A percentile compares a stretch with the other conserved stretches of the same genome.
These are phyloP conservation scores for Spilosoma lubricipeda DNA, from an alignment of 2,888 invertebrate genomes.

Conservation along the genomic window DNA sequence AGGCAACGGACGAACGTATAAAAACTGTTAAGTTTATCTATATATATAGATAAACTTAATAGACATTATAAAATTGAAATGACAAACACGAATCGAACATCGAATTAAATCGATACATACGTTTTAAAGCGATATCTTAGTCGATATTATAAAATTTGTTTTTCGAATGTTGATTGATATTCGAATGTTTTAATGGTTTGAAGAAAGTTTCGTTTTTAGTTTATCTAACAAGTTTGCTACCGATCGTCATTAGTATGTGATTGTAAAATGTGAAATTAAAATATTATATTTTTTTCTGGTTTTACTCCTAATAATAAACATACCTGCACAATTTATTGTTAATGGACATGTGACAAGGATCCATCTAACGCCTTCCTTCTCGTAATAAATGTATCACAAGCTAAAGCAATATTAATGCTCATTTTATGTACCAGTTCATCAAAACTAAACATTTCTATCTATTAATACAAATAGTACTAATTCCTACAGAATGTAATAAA, in stretches of 20 bases:
- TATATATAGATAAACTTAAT: constrained; percentile 76
- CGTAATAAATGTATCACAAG: not conserved
- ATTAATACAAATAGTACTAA: constrained; percentile 5
- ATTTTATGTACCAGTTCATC: not conserved
- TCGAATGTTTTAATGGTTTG: constrained; percentile 37
- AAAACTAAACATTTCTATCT: not conserved
- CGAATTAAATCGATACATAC: constrained; percentile 52
- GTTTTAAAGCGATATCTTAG: constrained; percentile 61
- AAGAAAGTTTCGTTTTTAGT: constrained; percentile 33
- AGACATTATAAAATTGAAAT: constrained; percentile 68
- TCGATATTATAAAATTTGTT: constrained; percentile 55
- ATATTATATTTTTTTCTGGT: constrained; percentile 4
- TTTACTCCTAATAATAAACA: constrained; percentile 7
- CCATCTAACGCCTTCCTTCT: not conserved
- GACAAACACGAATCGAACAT: constrained; percentile 58
- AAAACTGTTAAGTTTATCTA: constrained; percentile 52
- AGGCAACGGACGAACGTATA: constrained; percentile 68
- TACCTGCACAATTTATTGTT: not conserved
- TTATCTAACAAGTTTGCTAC: constrained; percentile 37
- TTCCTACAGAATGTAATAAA: constrained; percentile 14
- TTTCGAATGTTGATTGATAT: constrained; percentile 46
- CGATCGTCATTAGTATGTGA: constrained; percentile 17
- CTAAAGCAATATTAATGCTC: not conserved
- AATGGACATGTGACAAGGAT: not conserved
- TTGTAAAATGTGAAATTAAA: constrained; percentile 7